Evolutionary conservation across 2,113 vertebrate genomes (phyloP).

Genomic region (Protomyctophum bolini): DNA sequence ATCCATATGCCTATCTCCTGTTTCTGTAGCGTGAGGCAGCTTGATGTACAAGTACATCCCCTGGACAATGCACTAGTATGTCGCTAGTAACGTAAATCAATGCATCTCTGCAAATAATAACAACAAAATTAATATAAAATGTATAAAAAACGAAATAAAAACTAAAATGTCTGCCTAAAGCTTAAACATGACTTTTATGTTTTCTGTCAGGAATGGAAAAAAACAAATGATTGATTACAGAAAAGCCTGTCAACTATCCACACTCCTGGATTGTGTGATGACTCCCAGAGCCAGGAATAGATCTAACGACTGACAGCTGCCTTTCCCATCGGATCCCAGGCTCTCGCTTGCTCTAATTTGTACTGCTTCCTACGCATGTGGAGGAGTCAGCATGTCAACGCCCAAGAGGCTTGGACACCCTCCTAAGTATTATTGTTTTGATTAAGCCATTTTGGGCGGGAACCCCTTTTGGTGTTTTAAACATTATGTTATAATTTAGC

Average conservation of each 20-base stretch:
- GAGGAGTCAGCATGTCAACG: conserved; percentile 51
- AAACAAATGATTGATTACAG: conserved; percentile 65
- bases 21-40: no score
- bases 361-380: conserved; percentile 50
- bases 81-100: no score
- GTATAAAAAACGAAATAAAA: no score
- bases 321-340: conserved; percentile 57
- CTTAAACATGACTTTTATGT: conserved; percentile 30
- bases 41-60: no score
- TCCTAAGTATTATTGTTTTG: conserved; percentile 40
- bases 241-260: conserved; percentile 46
- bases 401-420: conserved; percentile 45
- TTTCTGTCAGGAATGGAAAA: conserved; percentile 9
- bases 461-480: no score
- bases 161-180: not conserved
- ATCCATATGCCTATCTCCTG: no score
- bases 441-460: no score
- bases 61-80: no score
- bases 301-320: conserved; percentile 70
- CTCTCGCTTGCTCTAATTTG: conserved; percentile 66
- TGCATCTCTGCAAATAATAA: no score
- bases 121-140: no score
- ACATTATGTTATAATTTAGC: no score
- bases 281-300: conserved; percentile 65
- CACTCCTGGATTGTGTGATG: conserved; percentile 28